These are phyloP conservation scores for Trichonephila clavata DNA, from an alignment of 1,140 invertebrate genomes.

Conservation along the genomic window DNA sequence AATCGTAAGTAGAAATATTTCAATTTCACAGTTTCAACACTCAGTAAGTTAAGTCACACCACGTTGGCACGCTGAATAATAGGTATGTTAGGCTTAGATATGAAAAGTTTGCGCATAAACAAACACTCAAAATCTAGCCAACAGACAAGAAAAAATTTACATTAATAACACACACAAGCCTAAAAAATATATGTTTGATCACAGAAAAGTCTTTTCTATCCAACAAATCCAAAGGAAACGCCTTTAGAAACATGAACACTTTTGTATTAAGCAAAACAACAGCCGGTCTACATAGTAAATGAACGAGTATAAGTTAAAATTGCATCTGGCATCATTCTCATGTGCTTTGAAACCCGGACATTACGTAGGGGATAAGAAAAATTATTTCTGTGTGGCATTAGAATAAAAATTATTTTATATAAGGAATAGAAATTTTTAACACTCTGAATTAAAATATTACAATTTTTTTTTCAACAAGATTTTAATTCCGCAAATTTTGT, in stretches of 20 bases:
- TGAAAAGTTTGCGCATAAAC: constrained; percentile 10
- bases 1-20: constrained; percentile 60
- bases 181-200: constrained; percentile 72
- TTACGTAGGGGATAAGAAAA: not conserved
- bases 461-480: too few relatives aligned
- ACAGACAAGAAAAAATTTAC: constrained; percentile 72
- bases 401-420: not conserved
- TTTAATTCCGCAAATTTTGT: too few relatives aligned
- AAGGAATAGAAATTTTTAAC: too few relatives aligned
- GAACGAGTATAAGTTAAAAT: constrained; percentile 42
- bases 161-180: constrained; percentile 71
- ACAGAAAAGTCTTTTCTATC: constrained; percentile 58
- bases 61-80: constrained; percentile 72
- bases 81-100: constrained; percentile 67
- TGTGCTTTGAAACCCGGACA: not conserved
- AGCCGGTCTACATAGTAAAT: constrained; percentile 74
- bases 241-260: constrained; percentile 74
- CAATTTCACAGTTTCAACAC: constrained; percentile 32
- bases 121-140: constrained; percentile 45
- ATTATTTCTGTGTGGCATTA: not conserved
- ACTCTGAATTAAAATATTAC: too few relatives aligned
- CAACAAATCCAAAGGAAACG: constrained; percentile 64
- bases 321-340: constrained; percentile 18
- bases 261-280: constrained; percentile 60
- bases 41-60: constrained; percentile 60